Percentiles rank a stretch among this genome's conserved stretches.
phyloP scores from a whole-genome alignment of 2,113 vertebrate species.

The Etia nguti region DNA sequence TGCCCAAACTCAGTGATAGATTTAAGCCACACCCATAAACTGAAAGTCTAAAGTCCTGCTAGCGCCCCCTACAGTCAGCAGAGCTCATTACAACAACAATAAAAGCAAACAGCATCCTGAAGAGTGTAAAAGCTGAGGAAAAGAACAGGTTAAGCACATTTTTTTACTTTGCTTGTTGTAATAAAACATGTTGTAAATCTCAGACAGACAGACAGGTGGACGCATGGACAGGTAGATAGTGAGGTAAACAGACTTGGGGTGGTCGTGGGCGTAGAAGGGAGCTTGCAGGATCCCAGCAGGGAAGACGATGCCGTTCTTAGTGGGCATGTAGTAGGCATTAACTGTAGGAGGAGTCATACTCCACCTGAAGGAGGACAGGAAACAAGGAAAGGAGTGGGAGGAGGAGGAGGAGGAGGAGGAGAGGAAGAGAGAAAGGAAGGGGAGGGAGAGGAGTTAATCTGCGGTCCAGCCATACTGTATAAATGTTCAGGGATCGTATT shows the following conservation, averaged over 20 bases:
- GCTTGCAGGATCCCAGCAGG: conserved; percentile 96
- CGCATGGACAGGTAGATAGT: neutral
- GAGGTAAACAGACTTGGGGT: conserved; percentile 86
- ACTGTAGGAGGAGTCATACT: conserved; percentile 98
- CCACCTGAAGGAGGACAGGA: conserved; percentile 76
- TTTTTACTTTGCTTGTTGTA: neutral
- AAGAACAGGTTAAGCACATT: neutral
- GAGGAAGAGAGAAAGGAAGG: neutral
- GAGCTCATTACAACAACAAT: neutral
- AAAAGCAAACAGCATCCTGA: neutral
- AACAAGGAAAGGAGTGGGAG: conserved; percentile 37
- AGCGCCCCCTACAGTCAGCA: neutral
- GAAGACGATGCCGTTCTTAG: conserved; percentile 97
- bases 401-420: conserved; percentile 76
- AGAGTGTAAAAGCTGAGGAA: neutral
- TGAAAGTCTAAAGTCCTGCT: neutral
- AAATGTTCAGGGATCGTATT: neutral
- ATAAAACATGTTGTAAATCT: neutral
- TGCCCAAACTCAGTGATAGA: neutral
- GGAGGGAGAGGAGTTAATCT: neutral
- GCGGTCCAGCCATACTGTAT: neutral
- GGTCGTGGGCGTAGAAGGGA: conserved; percentile 90
- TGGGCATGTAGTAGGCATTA: conserved; percentile 97
- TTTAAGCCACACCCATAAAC: neutral
- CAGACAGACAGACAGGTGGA: neutral